Evolutionary conservation across 30 jellyfish, hydroid and myxozoan genomes (phyloP), one percentile per base, ranked within the genome.

Genomic region (Hydractinia echinata): DNA sequence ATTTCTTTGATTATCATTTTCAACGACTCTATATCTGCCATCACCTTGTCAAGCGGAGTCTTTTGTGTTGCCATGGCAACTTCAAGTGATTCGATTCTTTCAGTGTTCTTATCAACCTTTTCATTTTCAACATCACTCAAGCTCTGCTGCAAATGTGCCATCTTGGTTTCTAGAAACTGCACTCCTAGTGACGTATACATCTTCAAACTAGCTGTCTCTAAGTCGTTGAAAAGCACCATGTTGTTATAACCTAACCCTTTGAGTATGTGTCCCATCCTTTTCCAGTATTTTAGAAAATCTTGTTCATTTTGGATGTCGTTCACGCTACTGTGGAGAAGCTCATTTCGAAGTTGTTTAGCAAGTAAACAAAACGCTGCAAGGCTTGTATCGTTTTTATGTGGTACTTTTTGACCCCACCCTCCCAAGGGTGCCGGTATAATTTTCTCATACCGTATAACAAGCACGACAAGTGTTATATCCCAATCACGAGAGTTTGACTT

Each of bases 171-270:
- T 13, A 64, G 16, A 44, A 64, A 44, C 74, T 64, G 19, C 51
- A 64, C 74, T 64, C 51, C 39, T 64, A n/a, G 9, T 13, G 51
- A n/a, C 74, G 74, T 64, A 51, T 64, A 64, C 74, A 64, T 64
- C 74, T 64, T 64, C 74, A 64, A 13, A 44, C 51, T n/a, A 64
- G 51, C 74, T 6, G 74, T 64, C 0, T 64, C 74, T 7, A 64
- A 51, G 39, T 64, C 74, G 19, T 7, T 64, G 4, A 64, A 64
- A 44, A 64, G 18, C 18, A 0, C 74, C 74, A 7, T 6, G 16
- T 64, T 64, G 51, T 13, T 7, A 64, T 64, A 64, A 6, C 39
- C 8, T 64, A 64, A 13, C 18, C 74, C 74, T n/a, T 6, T 13
- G 19, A 64, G 39, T n/a, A 64, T 64, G 51, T 51, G 74, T 6